Evolutionary conservation across 2,797 vertebrate genomes (phyloP), one percentile per base, ranked within the genome.

Genomic region (Cetoscarus ocellatus): DNA sequence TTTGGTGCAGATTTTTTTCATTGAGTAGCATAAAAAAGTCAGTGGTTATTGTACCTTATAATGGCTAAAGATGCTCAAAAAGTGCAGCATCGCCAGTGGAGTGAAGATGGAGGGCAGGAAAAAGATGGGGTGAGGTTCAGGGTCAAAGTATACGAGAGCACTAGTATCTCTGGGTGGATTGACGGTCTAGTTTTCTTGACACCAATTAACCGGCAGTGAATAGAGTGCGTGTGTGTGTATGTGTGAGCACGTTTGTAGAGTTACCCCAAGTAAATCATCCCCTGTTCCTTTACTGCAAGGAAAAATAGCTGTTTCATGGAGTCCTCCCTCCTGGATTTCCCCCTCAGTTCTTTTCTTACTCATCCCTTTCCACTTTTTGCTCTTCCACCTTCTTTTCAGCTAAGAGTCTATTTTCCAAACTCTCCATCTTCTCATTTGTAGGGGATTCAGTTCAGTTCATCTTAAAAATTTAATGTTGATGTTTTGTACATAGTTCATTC

Each of bases 151-250:
- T 45, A 60, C 73, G 74, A 61, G 52, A 77, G 69, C 56, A 53
- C 71, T 60, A 27, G 69, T 70, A 65, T 66, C 67, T 75, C 73
- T 65, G 77, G 77, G 61, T 61, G 59, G 75, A 79, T 75, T 80
- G 83, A 73, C 63, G 70, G 72, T 56, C 63, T 36, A 60, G 75
- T 69, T 80, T 82, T 77, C 56, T 70, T 77, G 64, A 83, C 73
- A 86, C 57, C 79, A 86, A 77, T 88, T 87, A 86, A 10, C 73
- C 61, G 73, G 64, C 66, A 78, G 67, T 75, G 55, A 50, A 45
- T 58, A 34, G 27, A 39, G 38, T 39, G 38, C 6, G 48, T 62
- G 56, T 80, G 70, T 82, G 70, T 67, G 55, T 80, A 51, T 76
- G 51, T 43, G 55, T 86, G 61, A 67, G 42, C 17, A 19, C 44